Base-by-base conservation (phyloP, 1,140 invertebrate species). In the Pristionchus pacificus region DNA sequence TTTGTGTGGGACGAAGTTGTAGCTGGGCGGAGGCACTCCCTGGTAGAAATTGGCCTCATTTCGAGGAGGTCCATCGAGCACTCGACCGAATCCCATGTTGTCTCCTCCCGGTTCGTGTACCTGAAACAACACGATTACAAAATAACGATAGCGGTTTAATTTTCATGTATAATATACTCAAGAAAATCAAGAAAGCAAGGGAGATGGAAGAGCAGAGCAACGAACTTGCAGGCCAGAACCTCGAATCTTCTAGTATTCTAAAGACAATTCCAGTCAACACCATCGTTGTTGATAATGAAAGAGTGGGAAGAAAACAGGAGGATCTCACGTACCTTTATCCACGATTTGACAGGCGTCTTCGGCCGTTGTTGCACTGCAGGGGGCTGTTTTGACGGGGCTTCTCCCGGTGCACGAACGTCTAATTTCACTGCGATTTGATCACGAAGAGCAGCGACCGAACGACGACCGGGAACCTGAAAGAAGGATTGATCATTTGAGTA, bases 271-370 rank as follows among this genome's bases (percentile, higher is more conserved):
- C n/a, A n/a, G n/a, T n/a, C n/a, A n/a, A n/a, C n/a, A n/a, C n/a
- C n/a, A n/a, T n/a, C n/a, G n/a, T n/a, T n/a, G n/a, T n/a, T n/a
- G n/a, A n/a, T n/a, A n/a, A n/a, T n/a, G n/a, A n/a, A n/a, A n/a
- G n/a, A n/a, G n/a, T n/a, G n/a, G n/a, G n/a, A n/a, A n/a, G n/a
- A n/a, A n/a, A n/a, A n/a, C n/a, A n/a, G n/a, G n/a, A n/a, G n/a
- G n/a, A n/a, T n/a, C n/a, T n/a, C n/a, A n/a, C n/a, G n/a, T n/a
- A 49, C 38, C 38, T 49, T 49, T 49, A 49, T 49, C 38, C 38
- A 49, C 6, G 38, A 49, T 49, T 49, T 49, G 38, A 49, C 38
- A 49, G 38, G 38, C 6, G 38, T 49, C 19, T 49, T 49, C 38
- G 38, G 38, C 19, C 38, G 38, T 10, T 10, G 6, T 49, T 49